Evolutionary conservation across 2,797 vertebrate genomes (phyloP).

Genomic region (Lepidocolaptes lacrymiger): DNA sequence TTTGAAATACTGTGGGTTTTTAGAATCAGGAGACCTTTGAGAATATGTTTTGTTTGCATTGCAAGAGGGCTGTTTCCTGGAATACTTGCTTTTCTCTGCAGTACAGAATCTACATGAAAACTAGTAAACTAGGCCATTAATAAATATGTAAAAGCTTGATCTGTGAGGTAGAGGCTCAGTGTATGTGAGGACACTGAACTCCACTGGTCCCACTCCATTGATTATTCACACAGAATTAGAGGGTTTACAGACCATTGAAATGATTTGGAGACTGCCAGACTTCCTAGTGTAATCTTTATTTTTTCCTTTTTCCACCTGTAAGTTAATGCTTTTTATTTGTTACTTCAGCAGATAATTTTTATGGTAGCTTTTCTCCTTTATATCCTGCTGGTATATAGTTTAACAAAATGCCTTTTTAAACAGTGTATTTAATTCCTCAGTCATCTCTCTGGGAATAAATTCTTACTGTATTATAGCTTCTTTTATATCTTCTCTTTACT

Average conservation of each 20-base stretch:
- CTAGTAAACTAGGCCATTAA: neutral
- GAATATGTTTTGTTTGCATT: neutral
- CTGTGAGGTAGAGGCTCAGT: neutral
- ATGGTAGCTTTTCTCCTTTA: slow-evolving; percentile 30
- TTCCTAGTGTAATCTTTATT: neutral
- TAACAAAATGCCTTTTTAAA: slow-evolving; percentile 38
- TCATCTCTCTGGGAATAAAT: slow-evolving; percentile 8
- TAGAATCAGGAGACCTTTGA: neutral
- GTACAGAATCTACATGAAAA: neutral
- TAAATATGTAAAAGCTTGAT: neutral
- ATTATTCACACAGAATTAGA: neutral
- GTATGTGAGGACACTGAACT: neutral
- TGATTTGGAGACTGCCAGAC: neutral
- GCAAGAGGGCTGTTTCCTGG: neutral
- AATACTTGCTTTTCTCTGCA: neutral
- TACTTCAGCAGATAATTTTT: slow-evolving; percentile 38
- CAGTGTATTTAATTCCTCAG: slow-evolving; percentile 27
- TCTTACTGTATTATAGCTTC: neutral
- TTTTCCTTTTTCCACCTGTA: neutral
- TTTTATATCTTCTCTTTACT: slow-evolving; percentile 22
- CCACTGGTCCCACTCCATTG: neutral
- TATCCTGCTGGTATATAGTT: slow-evolving; percentile 32
- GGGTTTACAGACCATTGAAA: neutral
- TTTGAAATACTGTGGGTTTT: neutral
- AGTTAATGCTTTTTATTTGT: slow-evolving; percentile 38